These are phyloP conservation scores for Zosterops pallidus DNA, from an alignment of 2,113 vertebrate genomes.

Conservation along the genomic window DNA sequence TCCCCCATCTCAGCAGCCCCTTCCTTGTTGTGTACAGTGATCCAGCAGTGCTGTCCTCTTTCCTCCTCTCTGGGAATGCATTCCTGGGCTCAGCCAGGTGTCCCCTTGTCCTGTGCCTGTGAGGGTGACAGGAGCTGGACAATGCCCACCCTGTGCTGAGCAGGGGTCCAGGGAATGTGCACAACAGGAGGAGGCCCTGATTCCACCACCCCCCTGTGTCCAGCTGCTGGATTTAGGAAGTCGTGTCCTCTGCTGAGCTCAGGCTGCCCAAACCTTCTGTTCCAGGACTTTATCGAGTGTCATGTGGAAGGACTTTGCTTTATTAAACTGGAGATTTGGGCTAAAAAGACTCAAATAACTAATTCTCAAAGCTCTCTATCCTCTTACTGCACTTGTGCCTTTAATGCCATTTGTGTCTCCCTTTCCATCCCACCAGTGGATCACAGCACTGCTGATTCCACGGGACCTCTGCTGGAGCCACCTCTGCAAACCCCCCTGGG, in stretches of 20 bases:
- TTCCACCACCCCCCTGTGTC: not conserved
- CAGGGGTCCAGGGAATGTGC: not conserved
- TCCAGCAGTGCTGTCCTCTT: not conserved
- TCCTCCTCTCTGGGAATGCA: not conserved
- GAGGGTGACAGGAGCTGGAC: not conserved
- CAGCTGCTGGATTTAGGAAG: not conserved
- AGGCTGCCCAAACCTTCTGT: not conserved
- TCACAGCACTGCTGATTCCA: not conserved
- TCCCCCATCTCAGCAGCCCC: not conserved
- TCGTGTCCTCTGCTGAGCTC: not conserved
- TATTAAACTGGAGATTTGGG: constrained; percentile 61
- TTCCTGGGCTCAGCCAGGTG: not conserved
- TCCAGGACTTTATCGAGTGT: not conserved
- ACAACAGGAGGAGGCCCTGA: not conserved
- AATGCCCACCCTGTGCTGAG: rapidly evolving
- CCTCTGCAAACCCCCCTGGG: not conserved
- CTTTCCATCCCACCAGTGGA: not conserved
- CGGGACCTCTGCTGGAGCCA: not conserved
- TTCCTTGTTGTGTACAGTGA: rapidly evolving
- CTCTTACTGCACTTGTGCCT: constrained; percentile 39
- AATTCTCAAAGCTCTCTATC: constrained; percentile 61
- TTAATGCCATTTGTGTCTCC: constrained; percentile 24
- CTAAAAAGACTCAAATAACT: constrained; percentile 55
- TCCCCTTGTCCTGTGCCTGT: not conserved
- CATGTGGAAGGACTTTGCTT: constrained; percentile 42